phyloP scores from a whole-genome alignment of 1,140 invertebrate species.

The Bursaphelenchus mucronatus region DNA sequence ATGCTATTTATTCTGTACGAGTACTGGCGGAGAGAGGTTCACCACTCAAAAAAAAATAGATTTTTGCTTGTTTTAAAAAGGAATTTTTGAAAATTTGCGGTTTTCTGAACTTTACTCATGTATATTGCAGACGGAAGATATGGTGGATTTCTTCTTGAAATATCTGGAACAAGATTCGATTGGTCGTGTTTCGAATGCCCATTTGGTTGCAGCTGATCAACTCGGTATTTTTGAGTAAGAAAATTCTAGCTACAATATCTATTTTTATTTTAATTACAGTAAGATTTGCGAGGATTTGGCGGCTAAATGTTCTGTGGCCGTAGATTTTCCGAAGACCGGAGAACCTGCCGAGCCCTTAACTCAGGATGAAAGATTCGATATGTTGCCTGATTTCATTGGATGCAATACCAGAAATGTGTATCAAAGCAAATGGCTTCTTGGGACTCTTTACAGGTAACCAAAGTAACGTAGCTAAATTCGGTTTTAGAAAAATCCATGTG shows the following conservation, averaged over 20 bases:
- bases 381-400: conserved; percentile 17
- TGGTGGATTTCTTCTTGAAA: conserved; percentile 53
- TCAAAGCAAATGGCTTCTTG: conserved; percentile 54
- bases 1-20: background rate
- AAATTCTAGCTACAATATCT: conserved; percentile 36
- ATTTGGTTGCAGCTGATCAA: conserved; percentile 51
- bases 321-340: conserved; percentile 61
- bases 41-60: no score
- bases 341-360: conserved; percentile 25
- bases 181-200: conserved; percentile 52
- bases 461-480: conserved; percentile 3
- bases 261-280: conserved; percentile 28
- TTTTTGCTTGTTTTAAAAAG: no score
- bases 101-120: no score
- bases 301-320: conserved; percentile 47
- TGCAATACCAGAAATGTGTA: background rate
- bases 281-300: conserved; percentile 29
- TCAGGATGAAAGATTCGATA: conserved; percentile 3
- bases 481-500: conserved; percentile 32
- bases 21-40: no score
- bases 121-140: conserved; percentile 39
- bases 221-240: conserved; percentile 23
- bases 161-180: conserved; percentile 55
- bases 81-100: no score
- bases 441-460: conserved; percentile 48